A percentile compares a stretch with the other conserved stretches of the same genome.
phyloP scores from a whole-genome alignment of 2,113 vertebrate species.

The Pangasianodon hypophthalmus region DNA sequence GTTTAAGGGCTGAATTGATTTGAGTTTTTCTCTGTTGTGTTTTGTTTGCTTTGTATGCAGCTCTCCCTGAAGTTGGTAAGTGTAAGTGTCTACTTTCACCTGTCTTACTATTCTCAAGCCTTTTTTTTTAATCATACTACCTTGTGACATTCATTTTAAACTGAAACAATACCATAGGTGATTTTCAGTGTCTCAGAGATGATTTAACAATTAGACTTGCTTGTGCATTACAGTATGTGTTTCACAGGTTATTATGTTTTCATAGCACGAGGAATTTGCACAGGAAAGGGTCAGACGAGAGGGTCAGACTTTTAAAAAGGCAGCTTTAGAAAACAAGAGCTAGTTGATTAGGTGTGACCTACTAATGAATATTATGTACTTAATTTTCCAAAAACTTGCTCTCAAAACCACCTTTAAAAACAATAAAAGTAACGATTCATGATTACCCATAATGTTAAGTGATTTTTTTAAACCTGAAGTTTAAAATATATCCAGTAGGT shows the following conservation, averaged over 20 bases:
- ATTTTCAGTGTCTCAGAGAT: background rate
- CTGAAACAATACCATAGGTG: background rate
- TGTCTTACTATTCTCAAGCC: background rate
- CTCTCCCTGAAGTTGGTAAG: conserved; percentile 99
- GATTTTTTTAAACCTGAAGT: background rate
- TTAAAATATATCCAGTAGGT: background rate
- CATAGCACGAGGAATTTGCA: background rate
- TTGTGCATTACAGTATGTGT: background rate
- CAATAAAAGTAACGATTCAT: background rate
- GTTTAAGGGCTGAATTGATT: conserved; percentile 14
- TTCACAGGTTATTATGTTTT: background rate
- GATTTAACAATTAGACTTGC: background rate
- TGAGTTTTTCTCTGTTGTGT: conserved; percentile 55
- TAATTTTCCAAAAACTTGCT: background rate
- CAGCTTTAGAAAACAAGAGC: background rate
- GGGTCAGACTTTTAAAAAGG: background rate
- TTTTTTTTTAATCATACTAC: background rate
- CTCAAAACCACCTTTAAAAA: background rate
- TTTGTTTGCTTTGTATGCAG: conserved; percentile 73
- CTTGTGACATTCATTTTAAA: background rate
- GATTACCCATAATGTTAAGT: background rate
- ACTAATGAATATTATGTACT: background rate
- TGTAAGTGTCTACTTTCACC: conserved; percentile 62
- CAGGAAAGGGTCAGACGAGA: background rate
- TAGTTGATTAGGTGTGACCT: background rate